Evolutionary conservation across 2,888 invertebrate species (phyloP).

Genomic region (Microctonus brassicae): DNA sequence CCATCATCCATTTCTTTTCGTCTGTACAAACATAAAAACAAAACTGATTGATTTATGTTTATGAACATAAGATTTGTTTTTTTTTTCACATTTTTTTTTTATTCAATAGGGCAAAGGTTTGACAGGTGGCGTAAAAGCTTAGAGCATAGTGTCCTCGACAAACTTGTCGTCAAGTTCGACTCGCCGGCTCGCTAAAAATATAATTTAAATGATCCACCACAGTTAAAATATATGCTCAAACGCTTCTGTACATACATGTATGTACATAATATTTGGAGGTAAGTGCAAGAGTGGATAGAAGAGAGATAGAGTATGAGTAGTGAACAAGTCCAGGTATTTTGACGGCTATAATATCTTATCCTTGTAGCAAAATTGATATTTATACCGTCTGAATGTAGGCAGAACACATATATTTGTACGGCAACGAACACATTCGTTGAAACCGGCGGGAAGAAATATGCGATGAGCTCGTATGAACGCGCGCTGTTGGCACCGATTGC

Average conservation of each 20-base stretch:
- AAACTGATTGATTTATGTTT: constrained; percentile 8
- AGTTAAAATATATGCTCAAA: constrained; percentile 34
- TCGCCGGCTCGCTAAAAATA: constrained; percentile 62
- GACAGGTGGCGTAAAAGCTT: constrained; percentile 38
- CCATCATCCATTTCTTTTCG: constrained; percentile 58
- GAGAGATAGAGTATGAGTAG: not conserved
- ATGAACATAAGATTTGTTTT: not conserved
- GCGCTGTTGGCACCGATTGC: constrained; percentile 43
- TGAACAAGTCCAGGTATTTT: constrained; percentile 36
- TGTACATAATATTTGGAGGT: not conserved
- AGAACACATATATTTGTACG: constrained; percentile 15
- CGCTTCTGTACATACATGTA: not conserved
- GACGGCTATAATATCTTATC: constrained; percentile 20
- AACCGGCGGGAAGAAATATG: constrained; percentile 24
- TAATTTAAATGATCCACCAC: constrained; percentile 53
- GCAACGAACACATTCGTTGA: constrained; percentile 25
- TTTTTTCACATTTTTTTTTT: not conserved
- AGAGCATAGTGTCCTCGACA: constrained; percentile 15
- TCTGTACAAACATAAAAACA: constrained; percentile 35
- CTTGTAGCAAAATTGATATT: constrained; percentile 24
- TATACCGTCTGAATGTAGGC: constrained; percentile 14
- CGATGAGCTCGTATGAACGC: constrained; percentile 26
- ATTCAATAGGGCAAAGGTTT: constrained; percentile 30
- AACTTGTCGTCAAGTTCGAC: constrained; percentile 51
- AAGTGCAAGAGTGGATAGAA: not conserved